Evolutionary conservation across 2,797 vertebrate species (phyloP), one percentile per base, ranked within the genome.

Genomic region (Sparus aurata): DNA sequence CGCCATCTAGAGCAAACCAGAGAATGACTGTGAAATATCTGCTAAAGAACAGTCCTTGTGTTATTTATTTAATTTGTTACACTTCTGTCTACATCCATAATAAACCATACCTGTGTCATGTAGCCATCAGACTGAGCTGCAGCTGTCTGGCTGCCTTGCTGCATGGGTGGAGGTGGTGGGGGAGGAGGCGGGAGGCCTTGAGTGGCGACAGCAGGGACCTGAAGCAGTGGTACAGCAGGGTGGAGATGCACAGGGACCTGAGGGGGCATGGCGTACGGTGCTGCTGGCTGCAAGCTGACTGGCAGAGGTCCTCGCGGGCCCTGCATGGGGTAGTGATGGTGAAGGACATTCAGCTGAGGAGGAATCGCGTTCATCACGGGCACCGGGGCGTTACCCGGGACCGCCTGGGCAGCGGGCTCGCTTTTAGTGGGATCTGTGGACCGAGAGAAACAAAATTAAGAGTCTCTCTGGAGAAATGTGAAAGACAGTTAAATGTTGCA

Each of bases 181-280:
- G 98, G 98, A 12, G 98, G 98, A 0, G 98, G 98, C 0, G 97
- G 98, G 54, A 96, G 95, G 91, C 96, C 97, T 95, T 99, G 98
- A 89, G 96, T 92, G 9, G 96, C 90, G 23, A 96, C 95, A 70
- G 96, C 90, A n/a, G 97, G 96, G 83, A 97, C 96, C 91, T 97
- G 97, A 79, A 98, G 92, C 67, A 98, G 95, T 69, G 97, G 96
- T 72, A 97, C 93, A 47, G 96, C 92, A 0, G 97, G 23, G 85
- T 97, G 97, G 73, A 98, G 95, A 82, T 98, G 98, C 91, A 97
- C 84, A 43, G 98, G 96, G 61, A 97, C 93, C 73, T 96, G 97
- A 79, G 96, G 96, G 54, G 94, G 96, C 75, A 98, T 93, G 79
- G 58, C 95, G 79, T 95, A 99, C 0, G 96, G 96, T 23, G 94